Conservation (phyloP, 30 jellyfish, hydroid and myxozoan species). For the Mastigias papua region DNA sequence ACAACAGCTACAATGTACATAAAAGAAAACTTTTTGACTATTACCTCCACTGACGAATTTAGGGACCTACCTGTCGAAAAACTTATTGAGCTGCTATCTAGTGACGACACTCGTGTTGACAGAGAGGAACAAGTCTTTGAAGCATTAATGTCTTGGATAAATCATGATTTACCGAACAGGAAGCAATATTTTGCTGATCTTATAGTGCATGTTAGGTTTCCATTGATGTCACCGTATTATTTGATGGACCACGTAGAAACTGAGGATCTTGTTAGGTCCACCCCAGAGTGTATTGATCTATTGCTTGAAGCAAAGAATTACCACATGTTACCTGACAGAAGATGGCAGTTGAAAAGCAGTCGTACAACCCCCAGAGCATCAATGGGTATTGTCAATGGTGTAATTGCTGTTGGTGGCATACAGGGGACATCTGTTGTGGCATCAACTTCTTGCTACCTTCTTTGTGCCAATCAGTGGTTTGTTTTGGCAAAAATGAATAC, state of each 20-base stretch:
- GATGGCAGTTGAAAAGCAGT: slow-evolving; percentile 95
- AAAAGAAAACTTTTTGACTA: slow-evolving; percentile 85
- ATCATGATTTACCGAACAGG: slow-evolving; percentile 70
- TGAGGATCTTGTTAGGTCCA: slow-evolving; percentile 87
- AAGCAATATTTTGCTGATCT: slow-evolving; percentile 69
- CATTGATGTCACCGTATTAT: slow-evolving; percentile 97
- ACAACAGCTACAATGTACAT: slow-evolving; percentile 90
- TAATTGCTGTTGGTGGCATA: slow-evolving; percentile 98
- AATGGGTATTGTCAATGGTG: slow-evolving; percentile 99
- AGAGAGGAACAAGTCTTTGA: slow-evolving; percentile 96
- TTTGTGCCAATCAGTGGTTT: slow-evolving; percentile 96
- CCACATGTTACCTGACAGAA: slow-evolving; percentile 97
- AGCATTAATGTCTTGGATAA: slow-evolving; percentile 94
- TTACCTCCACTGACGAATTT: slow-evolving; percentile 84
- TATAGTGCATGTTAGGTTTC: slow-evolving; percentile 90
- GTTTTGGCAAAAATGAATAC: slow-evolving; percentile 98
- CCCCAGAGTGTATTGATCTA: slow-evolving; percentile 95
- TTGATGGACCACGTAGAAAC: slow-evolving; percentile 99
- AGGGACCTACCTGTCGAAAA: slow-evolving; percentile 73
- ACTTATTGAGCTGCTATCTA: slow-evolving; percentile 78
- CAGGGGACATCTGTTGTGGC: slow-evolving; percentile 99
- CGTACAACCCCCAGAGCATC: slow-evolving; percentile 98
- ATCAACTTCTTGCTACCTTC: slow-evolving; percentile 91
- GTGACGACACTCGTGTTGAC: slow-evolving; percentile 96
- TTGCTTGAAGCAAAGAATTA: slow-evolving; percentile 97